Conservation (phyloP, 2,888 invertebrate species). For the Nemotelus pantherinus region DNA sequence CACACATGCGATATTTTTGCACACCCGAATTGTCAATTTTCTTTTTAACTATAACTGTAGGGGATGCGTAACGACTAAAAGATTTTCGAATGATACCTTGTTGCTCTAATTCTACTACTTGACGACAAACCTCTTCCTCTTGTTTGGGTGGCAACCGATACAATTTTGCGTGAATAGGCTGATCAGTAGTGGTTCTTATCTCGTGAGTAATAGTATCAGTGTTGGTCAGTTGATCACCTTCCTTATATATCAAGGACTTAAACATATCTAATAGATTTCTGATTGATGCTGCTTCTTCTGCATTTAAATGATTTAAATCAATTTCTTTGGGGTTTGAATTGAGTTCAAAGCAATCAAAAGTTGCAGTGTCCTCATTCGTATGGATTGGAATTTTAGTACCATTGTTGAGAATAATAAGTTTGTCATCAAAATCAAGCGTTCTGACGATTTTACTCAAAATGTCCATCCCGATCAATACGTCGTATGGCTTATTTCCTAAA, state of each 20-base stretch:
- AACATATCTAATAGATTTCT: slow-evolving; percentile 22
- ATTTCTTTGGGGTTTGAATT: neutral
- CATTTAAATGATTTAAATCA: neutral
- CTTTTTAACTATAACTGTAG: slow-evolving; percentile 44
- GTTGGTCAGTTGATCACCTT: slow-evolving; percentile 38
- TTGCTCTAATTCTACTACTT: slow-evolving; percentile 41
- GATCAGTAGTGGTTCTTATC: slow-evolving; percentile 38
- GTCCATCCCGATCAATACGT: slow-evolving; percentile 3
- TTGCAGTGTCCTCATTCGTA: neutral
- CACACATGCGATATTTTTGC: slow-evolving; percentile 45
- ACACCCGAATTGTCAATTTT: slow-evolving; percentile 41
- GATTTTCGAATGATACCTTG: slow-evolving; percentile 45
- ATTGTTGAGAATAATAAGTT: neutral
- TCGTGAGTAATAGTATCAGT: slow-evolving; percentile 27
- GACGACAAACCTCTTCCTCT: slow-evolving; percentile 31
- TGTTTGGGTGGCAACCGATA: slow-evolving; percentile 39
- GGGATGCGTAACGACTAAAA: slow-evolving; percentile 43
- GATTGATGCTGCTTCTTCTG: slow-evolving; percentile 16
- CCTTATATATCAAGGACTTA: slow-evolving; percentile 28
- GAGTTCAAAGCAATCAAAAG: slow-evolving; percentile 19
- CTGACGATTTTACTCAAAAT: neutral
- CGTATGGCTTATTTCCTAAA: neutral
- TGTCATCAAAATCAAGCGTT: neutral
- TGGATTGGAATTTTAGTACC: neutral
- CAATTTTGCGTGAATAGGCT: slow-evolving; percentile 31